Conservation (phyloP, 2,797 vertebrate species). For the Nyctalus aviator region DNA sequence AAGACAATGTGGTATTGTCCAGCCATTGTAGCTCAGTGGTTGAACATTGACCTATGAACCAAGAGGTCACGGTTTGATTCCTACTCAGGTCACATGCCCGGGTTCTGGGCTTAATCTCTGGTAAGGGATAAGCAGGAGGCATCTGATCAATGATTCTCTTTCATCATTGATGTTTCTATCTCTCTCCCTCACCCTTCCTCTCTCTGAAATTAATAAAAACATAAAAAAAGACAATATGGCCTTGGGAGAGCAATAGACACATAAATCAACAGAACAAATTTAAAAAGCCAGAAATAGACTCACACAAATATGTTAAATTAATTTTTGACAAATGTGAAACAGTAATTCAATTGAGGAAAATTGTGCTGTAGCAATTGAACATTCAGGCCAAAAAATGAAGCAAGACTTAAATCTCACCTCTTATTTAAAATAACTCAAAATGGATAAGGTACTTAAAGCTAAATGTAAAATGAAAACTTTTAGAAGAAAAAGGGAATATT, state of each 20-base stretch:
- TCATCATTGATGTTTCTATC: no score
- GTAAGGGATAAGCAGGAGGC: no score
- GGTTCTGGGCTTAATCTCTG: no score
- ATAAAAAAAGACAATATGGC: neutral
- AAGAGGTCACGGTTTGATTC: no score
- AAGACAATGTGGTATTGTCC: neutral
- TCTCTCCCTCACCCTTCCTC: no score
- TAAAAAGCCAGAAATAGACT: neutral
- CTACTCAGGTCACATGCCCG: no score
- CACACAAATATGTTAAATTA: neutral
- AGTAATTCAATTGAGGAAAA: neutral
- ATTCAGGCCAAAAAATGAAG: neutral
- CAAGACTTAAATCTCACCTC: neutral
- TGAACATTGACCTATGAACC: no score
- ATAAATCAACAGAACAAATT: neutral
- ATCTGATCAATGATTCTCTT: no score
- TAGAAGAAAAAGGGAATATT: neutral
- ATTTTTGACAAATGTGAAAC: neutral
- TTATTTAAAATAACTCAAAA: slow-evolving; percentile 26
- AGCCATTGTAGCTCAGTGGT: no score
- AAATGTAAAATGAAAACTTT: slow-evolving; percentile 2
- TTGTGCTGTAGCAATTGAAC: neutral
- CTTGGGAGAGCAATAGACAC: neutral
- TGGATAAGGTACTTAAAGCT: neutral
- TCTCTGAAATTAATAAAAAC: no score